Evolutionary conservation across 2,113 vertebrate genomes (phyloP).

Genomic region (Phodopus roborovskii): DNA sequence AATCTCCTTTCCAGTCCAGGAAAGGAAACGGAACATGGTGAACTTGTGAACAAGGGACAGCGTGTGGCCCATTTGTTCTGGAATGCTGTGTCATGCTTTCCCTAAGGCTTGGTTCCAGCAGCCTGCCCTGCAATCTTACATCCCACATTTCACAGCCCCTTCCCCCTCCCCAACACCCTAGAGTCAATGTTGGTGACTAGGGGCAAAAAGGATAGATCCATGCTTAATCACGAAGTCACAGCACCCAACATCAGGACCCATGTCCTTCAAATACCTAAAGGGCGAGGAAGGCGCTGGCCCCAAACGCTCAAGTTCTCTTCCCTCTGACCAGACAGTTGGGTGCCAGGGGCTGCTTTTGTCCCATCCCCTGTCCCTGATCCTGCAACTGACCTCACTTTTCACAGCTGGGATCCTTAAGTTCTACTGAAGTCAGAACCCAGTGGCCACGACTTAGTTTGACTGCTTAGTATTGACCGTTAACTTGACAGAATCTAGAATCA

Average conservation of each 20-base stretch:
- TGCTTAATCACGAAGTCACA: not conserved
- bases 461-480: not conserved
- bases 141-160: not conserved
- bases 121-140: fast-evolving
- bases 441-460: not conserved
- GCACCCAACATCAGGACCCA: not conserved
- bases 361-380: not conserved
- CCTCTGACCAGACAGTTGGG: not conserved
- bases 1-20: not conserved
- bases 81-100: no score
- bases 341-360: not conserved
- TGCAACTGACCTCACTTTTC: not conserved
- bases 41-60: not conserved
- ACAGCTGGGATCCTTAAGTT: not conserved
- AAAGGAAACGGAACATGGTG: not conserved
- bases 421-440: not conserved
- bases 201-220: not conserved
- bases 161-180: no score
- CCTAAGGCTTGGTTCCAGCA: not conserved
- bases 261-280: not conserved
- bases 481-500: not conserved
- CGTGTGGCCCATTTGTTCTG: fast-evolving
- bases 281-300: not conserved
- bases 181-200: not conserved
- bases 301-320: not conserved